A percentile compares a stretch with the other conserved stretches of the same genome.
phyloP scores from a whole-genome alignment of 30 jellyfish, hydroid and myxozoan species.

The Turritopsis rubra region DNA sequence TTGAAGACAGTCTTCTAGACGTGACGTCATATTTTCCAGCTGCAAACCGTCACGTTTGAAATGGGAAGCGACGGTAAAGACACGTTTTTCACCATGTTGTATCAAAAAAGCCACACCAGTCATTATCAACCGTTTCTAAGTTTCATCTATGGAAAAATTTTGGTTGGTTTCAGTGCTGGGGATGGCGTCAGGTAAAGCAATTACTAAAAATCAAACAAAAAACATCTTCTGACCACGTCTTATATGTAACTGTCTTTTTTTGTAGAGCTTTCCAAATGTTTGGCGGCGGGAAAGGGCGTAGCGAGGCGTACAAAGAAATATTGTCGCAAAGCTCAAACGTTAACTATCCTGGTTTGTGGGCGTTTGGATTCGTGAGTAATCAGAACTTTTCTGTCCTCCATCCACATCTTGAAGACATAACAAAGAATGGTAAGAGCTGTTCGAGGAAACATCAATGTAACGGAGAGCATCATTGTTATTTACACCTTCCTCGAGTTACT shows the following conservation, averaged over 20 bases:
- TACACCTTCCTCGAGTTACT: too few species aligned
- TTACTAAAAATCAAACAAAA: too few species aligned
- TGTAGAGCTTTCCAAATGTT: neutral
- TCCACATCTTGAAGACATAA: neutral
- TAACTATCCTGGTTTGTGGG: neutral
- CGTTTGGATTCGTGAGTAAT: neutral
- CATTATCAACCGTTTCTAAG: neutral
- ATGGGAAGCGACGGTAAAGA: neutral
- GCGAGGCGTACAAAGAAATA: neutral
- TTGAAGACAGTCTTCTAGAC: too few species aligned
- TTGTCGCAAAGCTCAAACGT: neutral
- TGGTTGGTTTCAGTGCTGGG: neutral
- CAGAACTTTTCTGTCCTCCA: neutral
- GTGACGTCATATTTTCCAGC: neutral
- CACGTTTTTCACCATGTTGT: neutral
- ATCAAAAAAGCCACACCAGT: neutral
- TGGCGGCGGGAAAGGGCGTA: neutral
- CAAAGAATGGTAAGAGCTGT: neutral
- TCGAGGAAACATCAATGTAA: too few species aligned
- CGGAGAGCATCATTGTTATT: too few species aligned
- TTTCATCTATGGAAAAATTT: neutral
- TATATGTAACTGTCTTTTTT: neutral
- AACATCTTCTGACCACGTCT: too few species aligned
- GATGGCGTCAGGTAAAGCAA: neutral
- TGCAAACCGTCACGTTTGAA: neutral